Conservation (phyloP, 2,113 vertebrate genomes). For the Bucco capensis region DNA sequence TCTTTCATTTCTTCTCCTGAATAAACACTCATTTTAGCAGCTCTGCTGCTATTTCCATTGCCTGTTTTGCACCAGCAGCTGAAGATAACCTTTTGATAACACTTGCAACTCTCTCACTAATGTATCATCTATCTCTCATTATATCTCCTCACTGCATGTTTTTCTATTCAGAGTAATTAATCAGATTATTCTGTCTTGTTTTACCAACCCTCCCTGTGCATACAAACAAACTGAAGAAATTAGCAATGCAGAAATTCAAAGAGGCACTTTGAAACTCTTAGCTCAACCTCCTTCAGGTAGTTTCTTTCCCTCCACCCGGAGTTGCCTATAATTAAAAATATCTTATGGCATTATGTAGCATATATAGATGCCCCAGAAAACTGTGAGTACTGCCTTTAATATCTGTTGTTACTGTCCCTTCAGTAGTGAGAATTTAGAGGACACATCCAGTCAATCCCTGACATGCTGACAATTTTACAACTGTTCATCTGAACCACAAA, state of each 20-base stretch:
- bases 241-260: not conserved
- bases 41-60: not conserved
- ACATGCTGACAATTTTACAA: not conserved
- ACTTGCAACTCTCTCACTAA: not conserved
- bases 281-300: not conserved
- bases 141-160: not conserved
- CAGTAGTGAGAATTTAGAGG: not conserved
- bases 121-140: not conserved
- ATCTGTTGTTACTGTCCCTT: not conserved
- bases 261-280: not conserved
- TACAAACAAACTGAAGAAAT: constrained; percentile 10
- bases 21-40: not conserved
- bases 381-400: not conserved
- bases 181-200: constrained; percentile 2
- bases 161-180: constrained; percentile 1
- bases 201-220: not conserved
- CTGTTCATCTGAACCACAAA: not conserved
- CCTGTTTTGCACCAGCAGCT: not conserved
- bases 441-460: not conserved
- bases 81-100: not conserved
- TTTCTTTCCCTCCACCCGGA: too few relatives aligned
- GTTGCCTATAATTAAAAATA: not conserved
- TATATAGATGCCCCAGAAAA: not conserved
- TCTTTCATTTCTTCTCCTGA: not conserved
- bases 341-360: not conserved